These are phyloP conservation scores for Busseola fusca DNA, from an alignment of 2,888 invertebrate genomes.

Conservation along the genomic window DNA sequence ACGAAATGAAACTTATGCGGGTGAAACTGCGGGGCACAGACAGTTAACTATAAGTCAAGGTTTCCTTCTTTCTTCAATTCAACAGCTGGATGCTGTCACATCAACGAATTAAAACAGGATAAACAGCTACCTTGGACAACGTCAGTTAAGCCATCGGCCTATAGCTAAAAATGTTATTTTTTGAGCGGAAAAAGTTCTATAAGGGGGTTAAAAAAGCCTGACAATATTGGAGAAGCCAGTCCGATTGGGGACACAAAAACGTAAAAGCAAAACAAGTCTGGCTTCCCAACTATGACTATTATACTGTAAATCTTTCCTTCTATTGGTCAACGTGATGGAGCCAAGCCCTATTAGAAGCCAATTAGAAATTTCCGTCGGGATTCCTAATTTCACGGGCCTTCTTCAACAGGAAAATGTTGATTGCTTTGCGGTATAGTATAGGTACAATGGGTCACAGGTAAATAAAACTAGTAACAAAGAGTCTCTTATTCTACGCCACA, in stretches of 20 bases:
- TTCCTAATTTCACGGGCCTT: conserved; percentile 1
- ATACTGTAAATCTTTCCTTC: background rate
- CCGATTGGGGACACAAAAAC: background rate
- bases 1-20: no score
- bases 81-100: background rate
- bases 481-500: background rate
- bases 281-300: background rate
- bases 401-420: background rate
- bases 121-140: no score
- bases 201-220: background rate
- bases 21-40: no score
- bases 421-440: background rate
- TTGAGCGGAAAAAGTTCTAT: background rate
- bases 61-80: no score
- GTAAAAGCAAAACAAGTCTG: background rate
- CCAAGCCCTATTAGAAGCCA: background rate
- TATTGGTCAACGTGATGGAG: background rate
- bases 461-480: background rate
- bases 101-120: background rate
- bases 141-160: no score
- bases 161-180: no score
- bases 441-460: background rate
- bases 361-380: background rate
- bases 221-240: background rate
- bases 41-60: no score